Conservation (phyloP, 2,888 invertebrate species). For the Timema cristinae region DNA sequence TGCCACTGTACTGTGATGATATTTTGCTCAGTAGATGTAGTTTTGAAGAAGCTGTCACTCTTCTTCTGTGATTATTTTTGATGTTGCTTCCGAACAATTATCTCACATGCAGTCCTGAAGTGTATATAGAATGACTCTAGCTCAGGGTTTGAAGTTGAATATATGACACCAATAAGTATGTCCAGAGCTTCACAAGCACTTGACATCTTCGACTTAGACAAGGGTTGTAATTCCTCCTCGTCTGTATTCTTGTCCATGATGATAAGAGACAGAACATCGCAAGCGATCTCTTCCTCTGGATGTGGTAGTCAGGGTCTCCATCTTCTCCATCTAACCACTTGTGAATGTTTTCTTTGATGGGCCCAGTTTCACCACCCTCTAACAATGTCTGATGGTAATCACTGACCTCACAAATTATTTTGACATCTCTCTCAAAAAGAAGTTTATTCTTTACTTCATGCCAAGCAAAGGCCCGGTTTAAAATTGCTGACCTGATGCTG, state of each 20-base stretch:
- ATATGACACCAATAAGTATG: not conserved
- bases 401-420: not conserved
- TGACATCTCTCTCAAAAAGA: not conserved
- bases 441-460: conserved; percentile 9
- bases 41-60: too few relatives aligned
- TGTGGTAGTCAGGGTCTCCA: not conserved
- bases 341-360: not conserved
- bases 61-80: too few relatives aligned
- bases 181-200: not conserved
- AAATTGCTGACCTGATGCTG: conserved; percentile 14
- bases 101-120: not conserved
- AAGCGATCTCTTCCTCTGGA: not conserved
- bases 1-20: too few relatives aligned
- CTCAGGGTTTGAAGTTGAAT: not conserved
- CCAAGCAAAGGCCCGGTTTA: not conserved
- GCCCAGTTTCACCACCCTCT: not conserved
- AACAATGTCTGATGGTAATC: not conserved
- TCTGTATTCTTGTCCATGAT: not conserved
- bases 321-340: conserved; percentile 2
- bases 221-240: not conserved
- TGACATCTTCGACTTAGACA: not conserved
- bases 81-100: too few relatives aligned
- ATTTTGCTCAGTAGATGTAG: too few relatives aligned
- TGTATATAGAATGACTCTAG: not conserved
- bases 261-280: not conserved